Evolutionary conservation across 1,140 invertebrate genomes (phyloP).

Genomic region (Heliothis subflexa): DNA sequence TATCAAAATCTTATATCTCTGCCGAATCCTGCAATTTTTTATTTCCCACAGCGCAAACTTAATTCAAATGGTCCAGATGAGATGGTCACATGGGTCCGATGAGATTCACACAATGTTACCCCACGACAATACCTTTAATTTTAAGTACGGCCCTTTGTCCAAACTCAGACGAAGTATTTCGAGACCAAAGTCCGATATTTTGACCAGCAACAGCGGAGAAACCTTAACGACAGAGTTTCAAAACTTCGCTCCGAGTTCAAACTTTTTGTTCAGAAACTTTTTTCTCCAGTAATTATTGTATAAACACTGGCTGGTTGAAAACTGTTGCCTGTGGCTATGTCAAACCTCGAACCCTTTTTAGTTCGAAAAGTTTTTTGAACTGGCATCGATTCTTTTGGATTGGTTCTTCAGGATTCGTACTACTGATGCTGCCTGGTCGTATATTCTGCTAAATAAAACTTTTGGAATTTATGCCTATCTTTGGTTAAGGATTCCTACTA

Average conservation of each 20-base stretch:
- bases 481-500: not conserved
- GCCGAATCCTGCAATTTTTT: not conserved
- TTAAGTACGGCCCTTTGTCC: constrained; percentile 40
- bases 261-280: constrained; percentile 22
- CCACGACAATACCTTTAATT: constrained; percentile 40
- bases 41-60: constrained; percentile 19
- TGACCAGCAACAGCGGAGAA: constrained; percentile 14
- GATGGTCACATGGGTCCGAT: not conserved
- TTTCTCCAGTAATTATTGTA: constrained; percentile 38
- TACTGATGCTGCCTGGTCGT: constrained; percentile 19
- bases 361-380: constrained; percentile 14
- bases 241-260: constrained; percentile 9
- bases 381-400: constrained; percentile 21
- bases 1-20: not conserved
- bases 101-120: not conserved
- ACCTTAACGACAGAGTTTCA: constrained; percentile 21
- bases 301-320: constrained; percentile 37
- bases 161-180: constrained; percentile 32
- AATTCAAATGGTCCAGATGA: constrained; percentile 20
- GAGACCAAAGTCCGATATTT: constrained; percentile 37
- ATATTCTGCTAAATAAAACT: not conserved
- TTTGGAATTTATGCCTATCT: not conserved
- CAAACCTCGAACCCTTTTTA: constrained; percentile 22
- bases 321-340: constrained; percentile 1
- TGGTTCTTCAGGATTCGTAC: constrained; percentile 23